phyloP scores from a whole-genome alignment of 92 coral and sea anemone species.

The Siderastrea radians region DNA sequence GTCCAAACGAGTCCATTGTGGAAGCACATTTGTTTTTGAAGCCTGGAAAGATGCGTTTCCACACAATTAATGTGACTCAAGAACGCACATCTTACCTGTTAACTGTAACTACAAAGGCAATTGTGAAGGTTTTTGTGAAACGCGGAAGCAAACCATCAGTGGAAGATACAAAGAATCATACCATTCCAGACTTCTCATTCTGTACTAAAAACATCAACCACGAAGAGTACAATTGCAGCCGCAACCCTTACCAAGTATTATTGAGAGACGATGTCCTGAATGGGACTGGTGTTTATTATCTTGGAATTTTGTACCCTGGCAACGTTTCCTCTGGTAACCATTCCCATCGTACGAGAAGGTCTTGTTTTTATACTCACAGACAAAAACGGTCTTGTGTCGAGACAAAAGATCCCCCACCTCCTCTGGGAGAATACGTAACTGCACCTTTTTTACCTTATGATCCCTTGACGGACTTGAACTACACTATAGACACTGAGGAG shows the following conservation, averaged over 20 bases:
- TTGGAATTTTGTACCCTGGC: neutral
- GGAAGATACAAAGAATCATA: neutral
- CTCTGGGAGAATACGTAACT: conserved; percentile 6
- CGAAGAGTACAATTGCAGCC: conserved; percentile 24
- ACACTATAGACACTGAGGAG: conserved; percentile 41
- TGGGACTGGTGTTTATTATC: conserved; percentile 25
- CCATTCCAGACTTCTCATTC: conserved; percentile 23
- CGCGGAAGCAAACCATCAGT: conserved; percentile 3
- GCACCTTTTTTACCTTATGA: conserved; percentile 18
- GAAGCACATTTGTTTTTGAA: neutral
- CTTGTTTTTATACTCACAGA: conserved; percentile 55
- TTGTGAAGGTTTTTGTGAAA: conserved; percentile 27
- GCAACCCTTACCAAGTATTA: conserved; percentile 15
- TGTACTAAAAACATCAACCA: neutral
- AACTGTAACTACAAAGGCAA: neutral
- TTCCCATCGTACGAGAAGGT: conserved; percentile 44
- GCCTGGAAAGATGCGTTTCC: conserved; percentile 17
- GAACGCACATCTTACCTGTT: conserved; percentile 26
- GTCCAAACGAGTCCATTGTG: neutral
- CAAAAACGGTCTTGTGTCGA: conserved; percentile 62
- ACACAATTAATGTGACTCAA: neutral
- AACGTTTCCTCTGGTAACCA: neutral
- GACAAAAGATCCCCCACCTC: conserved; percentile 55
- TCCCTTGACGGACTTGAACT: conserved; percentile 49
- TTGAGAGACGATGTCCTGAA: neutral